Evolutionary conservation across 2,113 vertebrate species (phyloP).

Genomic region (Anoura caudifer): DNA sequence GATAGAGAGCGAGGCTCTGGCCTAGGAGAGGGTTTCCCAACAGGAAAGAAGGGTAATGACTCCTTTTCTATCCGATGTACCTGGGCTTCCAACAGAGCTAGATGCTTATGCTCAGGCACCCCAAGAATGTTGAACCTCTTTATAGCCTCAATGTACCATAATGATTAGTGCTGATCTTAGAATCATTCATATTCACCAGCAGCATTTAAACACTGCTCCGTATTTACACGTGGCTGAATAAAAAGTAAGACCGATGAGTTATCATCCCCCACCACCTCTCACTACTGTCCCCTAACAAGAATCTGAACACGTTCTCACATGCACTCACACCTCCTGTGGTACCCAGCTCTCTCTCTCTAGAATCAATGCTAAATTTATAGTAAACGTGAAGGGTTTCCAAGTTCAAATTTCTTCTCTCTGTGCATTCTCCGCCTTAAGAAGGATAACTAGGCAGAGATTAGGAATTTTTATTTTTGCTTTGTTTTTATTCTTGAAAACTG

Average conservation of each 20-base stretch:
- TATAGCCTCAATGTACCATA: not conserved
- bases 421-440: not conserved
- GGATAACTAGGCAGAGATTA: not conserved
- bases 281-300: not conserved
- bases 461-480: not conserved
- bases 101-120: not conserved
- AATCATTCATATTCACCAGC: not conserved
- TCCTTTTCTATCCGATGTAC: not conserved
- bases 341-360: not conserved
- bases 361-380: not conserved
- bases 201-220: not conserved
- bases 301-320: not conserved
- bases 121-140: not conserved
- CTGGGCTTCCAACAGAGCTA: not conserved
- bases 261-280: not conserved
- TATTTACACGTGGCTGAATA: not conserved
- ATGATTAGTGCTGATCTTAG: not conserved
- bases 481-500: not conserved
- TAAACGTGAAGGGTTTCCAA: not conserved
- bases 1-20: not conserved
- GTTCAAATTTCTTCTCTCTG: conserved; percentile 38
- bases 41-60: not conserved
- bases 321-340: not conserved
- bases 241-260: not conserved
- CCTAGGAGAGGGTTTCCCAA: not conserved